Percentiles rank a stretch among this genome's conserved stretches.
These are phyloP conservation scores for Camponotus vicinus DNA, from an alignment of 1,140 invertebrate species.

Conservation along the genomic window DNA sequence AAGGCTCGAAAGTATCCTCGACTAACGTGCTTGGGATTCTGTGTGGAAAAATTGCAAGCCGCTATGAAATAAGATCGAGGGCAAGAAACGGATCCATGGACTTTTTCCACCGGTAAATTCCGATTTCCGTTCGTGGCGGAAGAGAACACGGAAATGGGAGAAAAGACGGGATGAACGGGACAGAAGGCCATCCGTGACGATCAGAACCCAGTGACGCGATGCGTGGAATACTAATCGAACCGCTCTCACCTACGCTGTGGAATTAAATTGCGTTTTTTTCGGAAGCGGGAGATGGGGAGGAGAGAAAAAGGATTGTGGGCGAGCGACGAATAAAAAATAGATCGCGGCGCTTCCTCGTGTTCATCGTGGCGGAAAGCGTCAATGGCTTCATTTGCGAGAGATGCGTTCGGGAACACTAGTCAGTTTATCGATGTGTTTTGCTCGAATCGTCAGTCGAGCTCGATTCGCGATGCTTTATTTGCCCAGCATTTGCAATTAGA, in stretches of 20 bases:
- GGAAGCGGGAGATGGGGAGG: neutral
- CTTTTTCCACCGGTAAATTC: constrained; percentile 48
- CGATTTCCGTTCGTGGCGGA: constrained; percentile 20
- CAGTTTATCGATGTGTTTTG: constrained; percentile 46
- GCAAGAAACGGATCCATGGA: neutral
- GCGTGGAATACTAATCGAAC: constrained; percentile 67
- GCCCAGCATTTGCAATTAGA: constrained; percentile 38
- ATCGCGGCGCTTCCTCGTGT: neutral
- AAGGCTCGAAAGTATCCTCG: constrained; percentile 53
- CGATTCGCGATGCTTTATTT: constrained; percentile 38
- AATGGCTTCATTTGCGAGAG: constrained; percentile 55
- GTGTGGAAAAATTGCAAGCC: constrained; percentile 11
- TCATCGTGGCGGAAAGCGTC: constrained; percentile 7
- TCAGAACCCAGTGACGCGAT: constrained; percentile 26
- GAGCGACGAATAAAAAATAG: constrained; percentile 29
- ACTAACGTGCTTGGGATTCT: constrained; percentile 63
- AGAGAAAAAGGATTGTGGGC: neutral
- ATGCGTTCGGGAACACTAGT: constrained; percentile 27
- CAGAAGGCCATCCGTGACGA: constrained; percentile 32
- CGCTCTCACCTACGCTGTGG: constrained; percentile 21
- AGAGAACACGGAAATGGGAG: neutral
- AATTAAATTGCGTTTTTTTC: constrained; percentile 58
- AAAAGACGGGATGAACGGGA: neutral
- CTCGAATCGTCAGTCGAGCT: constrained; percentile 19
- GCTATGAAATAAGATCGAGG: constrained; percentile 25